Percentiles rank a stretch among this genome's conserved stretches.
These are phyloP conservation scores for Melanerpes aurifrons DNA, from an alignment of 2,113 vertebrate species.

Conservation along the genomic window DNA sequence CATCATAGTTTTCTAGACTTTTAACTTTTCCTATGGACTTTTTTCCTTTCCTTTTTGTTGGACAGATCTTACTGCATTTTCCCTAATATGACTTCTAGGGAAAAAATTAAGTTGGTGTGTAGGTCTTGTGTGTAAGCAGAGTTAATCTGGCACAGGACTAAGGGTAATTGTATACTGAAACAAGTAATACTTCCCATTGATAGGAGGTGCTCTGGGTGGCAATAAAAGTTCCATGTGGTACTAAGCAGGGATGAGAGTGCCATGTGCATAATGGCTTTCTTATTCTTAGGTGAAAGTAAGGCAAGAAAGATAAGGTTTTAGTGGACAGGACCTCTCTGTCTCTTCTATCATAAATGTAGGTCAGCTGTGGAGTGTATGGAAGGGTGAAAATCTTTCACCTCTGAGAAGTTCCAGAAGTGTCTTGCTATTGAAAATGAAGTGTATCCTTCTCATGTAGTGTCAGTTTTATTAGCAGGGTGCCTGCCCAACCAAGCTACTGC, in stretches of 20 bases:
- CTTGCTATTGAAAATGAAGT: background rate
- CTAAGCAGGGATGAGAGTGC: background rate
- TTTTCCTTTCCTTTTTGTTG: background rate
- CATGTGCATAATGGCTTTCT: background rate
- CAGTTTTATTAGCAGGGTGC: background rate
- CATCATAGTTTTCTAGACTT: background rate
- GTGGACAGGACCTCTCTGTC: background rate
- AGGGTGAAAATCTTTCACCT: background rate
- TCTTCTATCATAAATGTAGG: background rate
- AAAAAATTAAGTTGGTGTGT: background rate
- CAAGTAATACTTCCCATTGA: background rate
- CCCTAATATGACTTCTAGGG: background rate
- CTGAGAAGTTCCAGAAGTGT: background rate
- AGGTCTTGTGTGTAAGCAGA: background rate
- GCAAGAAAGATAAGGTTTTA: background rate
- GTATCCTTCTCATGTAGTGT: background rate
- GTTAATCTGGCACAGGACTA: background rate
- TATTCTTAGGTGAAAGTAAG: background rate
- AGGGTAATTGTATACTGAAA: background rate
- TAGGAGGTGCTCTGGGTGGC: slow-evolving; percentile 2
- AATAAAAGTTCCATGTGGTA: background rate
- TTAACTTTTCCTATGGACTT: background rate
- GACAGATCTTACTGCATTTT: background rate
- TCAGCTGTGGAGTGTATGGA: background rate
- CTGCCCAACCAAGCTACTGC: background rate